A percentile compares a stretch with the other conserved stretches of the same genome.
phyloP scores from a whole-genome alignment of 1,140 invertebrate genomes.

The Drosophila aff. region DNA sequence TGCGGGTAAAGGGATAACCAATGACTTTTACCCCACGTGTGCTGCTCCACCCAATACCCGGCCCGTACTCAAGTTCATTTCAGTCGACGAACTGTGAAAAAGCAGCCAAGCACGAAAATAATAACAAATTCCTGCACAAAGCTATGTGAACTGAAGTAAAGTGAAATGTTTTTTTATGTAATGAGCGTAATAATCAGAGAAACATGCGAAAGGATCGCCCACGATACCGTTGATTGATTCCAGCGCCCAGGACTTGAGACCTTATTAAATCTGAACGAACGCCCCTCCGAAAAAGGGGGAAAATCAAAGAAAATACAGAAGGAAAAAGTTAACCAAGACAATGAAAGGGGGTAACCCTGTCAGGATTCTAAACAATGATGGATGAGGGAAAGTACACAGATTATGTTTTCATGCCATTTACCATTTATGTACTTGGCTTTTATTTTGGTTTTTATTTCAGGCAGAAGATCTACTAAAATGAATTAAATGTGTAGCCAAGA shows the following conservation, averaged over 20 bases:
- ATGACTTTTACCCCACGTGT: conserved; percentile 63
- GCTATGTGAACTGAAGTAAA: conserved; percentile 49
- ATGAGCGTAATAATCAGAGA: conserved; percentile 80
- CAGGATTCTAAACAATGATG: conserved; percentile 23
- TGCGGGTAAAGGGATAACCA: conserved; percentile 69
- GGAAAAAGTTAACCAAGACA: conserved; percentile 18
- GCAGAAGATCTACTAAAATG: neutral
- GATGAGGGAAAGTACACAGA: conserved; percentile 30
- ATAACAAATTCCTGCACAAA: conserved; percentile 68
- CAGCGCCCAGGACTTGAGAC: conserved; percentile 9
- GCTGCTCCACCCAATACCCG: neutral
- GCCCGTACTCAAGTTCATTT: conserved; percentile 30
- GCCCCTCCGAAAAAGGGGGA: neutral
- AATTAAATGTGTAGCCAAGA: neutral
- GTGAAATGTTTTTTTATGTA: conserved; percentile 75
- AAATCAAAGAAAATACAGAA: conserved; percentile 28
- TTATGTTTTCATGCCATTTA: conserved; percentile 25
- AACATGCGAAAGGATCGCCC: conserved; percentile 65
- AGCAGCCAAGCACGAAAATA: conserved; percentile 78
- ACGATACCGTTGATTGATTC: conserved; percentile 43
- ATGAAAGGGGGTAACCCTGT: conserved; percentile 14
- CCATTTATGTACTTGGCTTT: conserved; percentile 9
- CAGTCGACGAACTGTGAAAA: conserved; percentile 71
- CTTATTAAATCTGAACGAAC: conserved; percentile 37
- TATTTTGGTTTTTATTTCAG: neutral